Conservation (phyloP, 2,888 invertebrate species). For the Mesorhabditis spiculigera region DNA sequence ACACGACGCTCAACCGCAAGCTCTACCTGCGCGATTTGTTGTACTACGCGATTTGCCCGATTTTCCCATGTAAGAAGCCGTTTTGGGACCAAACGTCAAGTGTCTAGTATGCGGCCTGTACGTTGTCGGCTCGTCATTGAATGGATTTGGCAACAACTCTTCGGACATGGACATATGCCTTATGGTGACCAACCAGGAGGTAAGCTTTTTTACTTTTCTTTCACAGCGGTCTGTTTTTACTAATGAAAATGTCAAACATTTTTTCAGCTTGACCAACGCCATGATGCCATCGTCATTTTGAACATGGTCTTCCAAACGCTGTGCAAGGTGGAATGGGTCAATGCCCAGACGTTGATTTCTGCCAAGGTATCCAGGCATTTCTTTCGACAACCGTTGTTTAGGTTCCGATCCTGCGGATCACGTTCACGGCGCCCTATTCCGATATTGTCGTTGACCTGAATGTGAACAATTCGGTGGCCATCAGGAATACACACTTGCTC, state of each 20-base stretch:
- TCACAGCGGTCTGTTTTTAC: background rate
- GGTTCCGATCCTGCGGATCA: slow-evolving; percentile 72
- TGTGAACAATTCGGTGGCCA: slow-evolving; percentile 91
- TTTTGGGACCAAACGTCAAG: background rate
- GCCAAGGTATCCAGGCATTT: slow-evolving; percentile 71
- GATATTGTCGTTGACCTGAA: slow-evolving; percentile 90
- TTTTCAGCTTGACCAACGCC: slow-evolving; percentile 70
- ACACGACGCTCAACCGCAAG: slow-evolving; percentile 41
- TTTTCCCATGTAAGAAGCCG: slow-evolving; percentile 44
- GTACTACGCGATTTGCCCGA: slow-evolving; percentile 50
- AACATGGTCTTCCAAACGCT: slow-evolving; percentile 41
- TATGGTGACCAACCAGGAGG: slow-evolving; percentile 71
- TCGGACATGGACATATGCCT: slow-evolving; percentile 97
- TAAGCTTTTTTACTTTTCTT: slow-evolving; percentile 24
- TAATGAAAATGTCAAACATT: background rate
- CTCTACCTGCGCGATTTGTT: slow-evolving; percentile 52
- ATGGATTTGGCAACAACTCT: slow-evolving; percentile 84
- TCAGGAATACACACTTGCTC: slow-evolving; percentile 88
- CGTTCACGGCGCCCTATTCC: slow-evolving; percentile 52
- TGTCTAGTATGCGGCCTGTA: slow-evolving; percentile 67
- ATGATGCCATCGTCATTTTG: slow-evolving; percentile 69
- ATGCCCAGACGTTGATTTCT: slow-evolving; percentile 74
- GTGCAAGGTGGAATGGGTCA: slow-evolving; percentile 64
- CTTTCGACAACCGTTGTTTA: slow-evolving; percentile 8
- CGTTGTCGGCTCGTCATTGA: slow-evolving; percentile 94